Percentiles rank a stretch among this genome's conserved stretches.
These are phyloP conservation scores for Drosophila ercepeae DNA, from an alignment of 1,140 invertebrate genomes.

Conservation along the genomic window DNA sequence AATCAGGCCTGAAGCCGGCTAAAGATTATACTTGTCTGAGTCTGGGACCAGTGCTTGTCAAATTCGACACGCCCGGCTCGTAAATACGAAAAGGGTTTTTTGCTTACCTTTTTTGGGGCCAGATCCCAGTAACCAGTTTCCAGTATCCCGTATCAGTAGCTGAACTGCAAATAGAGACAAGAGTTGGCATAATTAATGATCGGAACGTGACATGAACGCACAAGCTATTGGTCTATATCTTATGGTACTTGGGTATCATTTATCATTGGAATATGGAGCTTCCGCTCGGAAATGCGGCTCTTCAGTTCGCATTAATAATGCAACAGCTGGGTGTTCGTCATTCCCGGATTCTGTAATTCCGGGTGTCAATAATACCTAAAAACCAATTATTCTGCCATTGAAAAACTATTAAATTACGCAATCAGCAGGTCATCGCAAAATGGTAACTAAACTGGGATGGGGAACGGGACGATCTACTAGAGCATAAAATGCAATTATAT, in stretches of 20 bases:
- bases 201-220: conserved; percentile 66
- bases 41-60: conserved; percentile 45
- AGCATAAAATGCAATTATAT: conserved; percentile 70
- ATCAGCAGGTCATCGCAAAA: conserved; percentile 25
- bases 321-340: conserved; percentile 57
- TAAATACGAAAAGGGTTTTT: conserved; percentile 43
- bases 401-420: conserved; percentile 75
- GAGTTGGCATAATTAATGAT: conserved; percentile 72
- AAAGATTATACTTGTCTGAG: conserved; percentile 45
- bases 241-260: conserved; percentile 45
- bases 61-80: conserved; percentile 55
- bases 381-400: conserved; percentile 68
- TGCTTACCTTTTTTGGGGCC: conserved; percentile 58
- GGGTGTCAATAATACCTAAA: conserved; percentile 73
- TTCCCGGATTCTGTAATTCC: not conserved
- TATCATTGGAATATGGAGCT: conserved; percentile 61
- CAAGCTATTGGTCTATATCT: conserved; percentile 22
- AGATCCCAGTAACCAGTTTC: conserved; percentile 31
- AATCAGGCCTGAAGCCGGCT: conserved; percentile 39
- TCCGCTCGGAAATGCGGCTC: conserved; percentile 60
- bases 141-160: conserved; percentile 7
- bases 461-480: conserved; percentile 1
- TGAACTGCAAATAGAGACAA: conserved; percentile 78
- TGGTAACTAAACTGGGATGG: not conserved
- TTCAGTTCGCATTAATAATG: conserved; percentile 71